Evolutionary conservation across 2,888 invertebrate species (phyloP).

Genomic region (Melipona bicolor): DNA sequence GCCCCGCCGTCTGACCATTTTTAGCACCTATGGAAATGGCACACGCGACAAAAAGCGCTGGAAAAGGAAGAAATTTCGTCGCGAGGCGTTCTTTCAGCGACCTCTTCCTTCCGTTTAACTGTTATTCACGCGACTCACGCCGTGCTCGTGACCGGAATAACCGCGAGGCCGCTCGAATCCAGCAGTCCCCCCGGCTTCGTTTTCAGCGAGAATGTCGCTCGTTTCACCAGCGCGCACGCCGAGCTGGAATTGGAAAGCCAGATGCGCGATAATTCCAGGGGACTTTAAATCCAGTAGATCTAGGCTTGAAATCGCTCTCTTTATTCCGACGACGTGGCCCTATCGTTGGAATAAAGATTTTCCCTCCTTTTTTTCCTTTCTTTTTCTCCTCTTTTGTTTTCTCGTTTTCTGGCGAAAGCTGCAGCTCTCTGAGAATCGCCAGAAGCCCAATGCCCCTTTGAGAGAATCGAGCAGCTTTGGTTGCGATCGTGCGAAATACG

Average conservation of each 20-base stretch:
- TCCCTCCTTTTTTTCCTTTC: not conserved
- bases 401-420: not conserved
- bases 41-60: not conserved
- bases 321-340: not conserved
- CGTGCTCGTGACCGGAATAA: not conserved
- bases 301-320: not conserved
- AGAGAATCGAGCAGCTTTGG: not conserved
- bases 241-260: not conserved
- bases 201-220: not conserved
- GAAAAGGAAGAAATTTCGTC: not conserved
- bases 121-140: not conserved
- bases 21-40: not conserved
- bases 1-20: slow-evolving; percentile 4
- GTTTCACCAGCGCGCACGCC: not conserved
- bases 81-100: not conserved
- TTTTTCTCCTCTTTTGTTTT: not conserved
- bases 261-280: not conserved
- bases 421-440: not conserved
- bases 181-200: not conserved
- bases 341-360: not conserved
- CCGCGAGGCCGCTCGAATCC: not conserved
- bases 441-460: not conserved
- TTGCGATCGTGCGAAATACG: slow-evolving; percentile 17
- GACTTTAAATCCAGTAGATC: not conserved
- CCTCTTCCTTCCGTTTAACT: not conserved